Percentiles rank a stretch among this genome's conserved stretches.
Evolutionary conservation across 1,140 invertebrate species (phyloP).

Genomic region (Amyelois transitella): DNA sequence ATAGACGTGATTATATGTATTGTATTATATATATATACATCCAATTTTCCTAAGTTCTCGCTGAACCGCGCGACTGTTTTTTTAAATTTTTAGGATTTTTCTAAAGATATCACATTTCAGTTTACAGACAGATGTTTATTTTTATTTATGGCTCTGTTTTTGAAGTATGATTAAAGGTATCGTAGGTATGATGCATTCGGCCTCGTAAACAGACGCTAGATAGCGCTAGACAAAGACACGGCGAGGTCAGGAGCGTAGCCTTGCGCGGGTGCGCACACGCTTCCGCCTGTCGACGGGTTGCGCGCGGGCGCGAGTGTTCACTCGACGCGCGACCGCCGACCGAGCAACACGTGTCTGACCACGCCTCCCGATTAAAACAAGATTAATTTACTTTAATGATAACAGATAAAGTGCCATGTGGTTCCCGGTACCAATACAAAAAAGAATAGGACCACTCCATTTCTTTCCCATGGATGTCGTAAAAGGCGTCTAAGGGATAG

Average conservation of each 20-base stretch:
- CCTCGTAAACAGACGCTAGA: conserved; percentile 71
- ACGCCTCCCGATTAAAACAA: not conserved
- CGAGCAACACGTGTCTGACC: conserved; percentile 21
- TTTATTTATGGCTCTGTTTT: conserved; percentile 20
- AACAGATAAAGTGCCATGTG: not conserved
- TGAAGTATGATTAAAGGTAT: conserved; percentile 35
- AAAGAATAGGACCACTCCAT: too few species aligned
- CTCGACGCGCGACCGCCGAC: conserved; percentile 32
- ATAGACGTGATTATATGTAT: too few species aligned
- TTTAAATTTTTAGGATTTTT: too few species aligned
- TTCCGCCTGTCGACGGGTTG: conserved; percentile 56
- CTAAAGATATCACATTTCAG: too few species aligned
- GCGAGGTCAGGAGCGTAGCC: conserved; percentile 72
- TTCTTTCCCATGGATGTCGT: too few species aligned
- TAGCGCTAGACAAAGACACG: conserved; percentile 71
- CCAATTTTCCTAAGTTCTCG: too few species aligned
- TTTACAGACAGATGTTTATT: not conserved
- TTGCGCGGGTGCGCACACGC: conserved; percentile 66
- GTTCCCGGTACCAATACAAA: too few species aligned
- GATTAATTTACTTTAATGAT: not conserved
- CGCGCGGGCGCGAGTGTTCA: conserved; percentile 30
- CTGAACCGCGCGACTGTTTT: too few species aligned
- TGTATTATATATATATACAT: too few species aligned
- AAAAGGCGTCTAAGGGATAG: too few species aligned
- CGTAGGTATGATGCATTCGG: conserved; percentile 66